phyloP scores from a whole-genome alignment of 2,797 vertebrate species.

The Cryptoblepharus egeriae region DNA sequence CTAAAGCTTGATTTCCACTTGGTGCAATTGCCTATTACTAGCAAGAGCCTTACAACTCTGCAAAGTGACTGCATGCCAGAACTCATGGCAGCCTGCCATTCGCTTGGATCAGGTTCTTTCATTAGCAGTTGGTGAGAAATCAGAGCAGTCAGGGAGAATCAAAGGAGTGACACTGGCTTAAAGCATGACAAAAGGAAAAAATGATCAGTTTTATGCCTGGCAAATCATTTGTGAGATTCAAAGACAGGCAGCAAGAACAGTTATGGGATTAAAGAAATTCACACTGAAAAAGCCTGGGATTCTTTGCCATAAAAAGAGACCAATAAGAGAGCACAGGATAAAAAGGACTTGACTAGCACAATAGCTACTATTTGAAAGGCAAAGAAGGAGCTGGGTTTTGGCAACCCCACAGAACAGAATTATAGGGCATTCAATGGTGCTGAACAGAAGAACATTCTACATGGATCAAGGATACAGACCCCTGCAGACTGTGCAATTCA shows the following conservation, averaged over 20 bases:
- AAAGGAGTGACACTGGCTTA: not conserved
- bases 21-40: not conserved
- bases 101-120: not conserved
- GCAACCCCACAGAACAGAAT: not conserved
- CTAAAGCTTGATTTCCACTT: not conserved
- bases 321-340: not conserved
- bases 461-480: not conserved
- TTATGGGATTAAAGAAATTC: not conserved
- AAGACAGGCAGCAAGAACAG: not conserved
- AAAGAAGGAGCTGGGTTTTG: not conserved
- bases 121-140: not conserved
- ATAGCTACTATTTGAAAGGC: not conserved
- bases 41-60: not conserved
- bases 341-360: not conserved
- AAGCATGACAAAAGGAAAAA: not conserved
- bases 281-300: constrained; percentile 1
- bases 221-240: not conserved
- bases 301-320: not conserved
- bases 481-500: not conserved
- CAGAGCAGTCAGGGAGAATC: not conserved
- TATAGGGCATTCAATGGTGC: not conserved
- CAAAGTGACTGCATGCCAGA: not conserved
- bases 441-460: not conserved
- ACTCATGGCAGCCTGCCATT: not conserved
- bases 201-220: not conserved